Evolutionary conservation across 2,888 invertebrate genomes (phyloP).

Genomic region (Sipunculus nudus): DNA sequence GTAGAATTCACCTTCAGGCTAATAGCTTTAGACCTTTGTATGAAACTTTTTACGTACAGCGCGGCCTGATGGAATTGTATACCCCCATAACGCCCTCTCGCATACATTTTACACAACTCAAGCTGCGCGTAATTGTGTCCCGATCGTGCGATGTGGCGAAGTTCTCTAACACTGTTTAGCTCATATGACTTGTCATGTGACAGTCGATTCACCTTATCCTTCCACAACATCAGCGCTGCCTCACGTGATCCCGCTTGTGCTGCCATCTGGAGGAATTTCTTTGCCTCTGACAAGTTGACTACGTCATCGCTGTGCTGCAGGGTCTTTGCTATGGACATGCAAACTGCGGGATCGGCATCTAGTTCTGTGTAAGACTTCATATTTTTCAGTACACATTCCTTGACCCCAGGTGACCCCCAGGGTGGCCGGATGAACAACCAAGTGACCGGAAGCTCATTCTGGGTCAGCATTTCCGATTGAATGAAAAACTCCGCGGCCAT

Average conservation of each 20-base stretch:
- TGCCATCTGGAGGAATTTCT: conserved; percentile 46
- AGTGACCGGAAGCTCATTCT: conserved; percentile 54
- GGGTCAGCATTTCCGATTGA: conserved; percentile 52
- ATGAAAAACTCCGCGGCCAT: conserved; percentile 60
- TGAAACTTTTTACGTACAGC: conserved; percentile 48
- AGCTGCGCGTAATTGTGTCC: conserved; percentile 51
- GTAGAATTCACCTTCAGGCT: conserved; percentile 51
- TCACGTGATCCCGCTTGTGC: conserved; percentile 45
- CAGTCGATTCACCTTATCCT: conserved; percentile 30
- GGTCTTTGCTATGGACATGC: conserved; percentile 57
- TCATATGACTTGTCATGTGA: conserved; percentile 49
- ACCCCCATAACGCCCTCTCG: conserved; percentile 53
- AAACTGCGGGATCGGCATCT: conserved; percentile 46
- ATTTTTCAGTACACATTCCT: conserved; percentile 57
- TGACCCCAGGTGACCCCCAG: conserved; percentile 59
- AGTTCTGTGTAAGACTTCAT: conserved; percentile 56
- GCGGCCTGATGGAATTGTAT: conserved; percentile 49
- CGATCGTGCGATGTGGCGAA: conserved; percentile 52
- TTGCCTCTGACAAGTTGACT: conserved; percentile 40
- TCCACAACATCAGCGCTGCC: conserved; percentile 54
- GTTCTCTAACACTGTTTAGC: conserved; percentile 54
- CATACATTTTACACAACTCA: conserved; percentile 53
- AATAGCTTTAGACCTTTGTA: conserved; percentile 52
- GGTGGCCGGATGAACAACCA: conserved; percentile 65
- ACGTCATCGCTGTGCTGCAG: conserved; percentile 50